These are phyloP conservation scores for Microplitis demolitor DNA, from an alignment of 1,140 invertebrate species.

Conservation along the genomic window DNA sequence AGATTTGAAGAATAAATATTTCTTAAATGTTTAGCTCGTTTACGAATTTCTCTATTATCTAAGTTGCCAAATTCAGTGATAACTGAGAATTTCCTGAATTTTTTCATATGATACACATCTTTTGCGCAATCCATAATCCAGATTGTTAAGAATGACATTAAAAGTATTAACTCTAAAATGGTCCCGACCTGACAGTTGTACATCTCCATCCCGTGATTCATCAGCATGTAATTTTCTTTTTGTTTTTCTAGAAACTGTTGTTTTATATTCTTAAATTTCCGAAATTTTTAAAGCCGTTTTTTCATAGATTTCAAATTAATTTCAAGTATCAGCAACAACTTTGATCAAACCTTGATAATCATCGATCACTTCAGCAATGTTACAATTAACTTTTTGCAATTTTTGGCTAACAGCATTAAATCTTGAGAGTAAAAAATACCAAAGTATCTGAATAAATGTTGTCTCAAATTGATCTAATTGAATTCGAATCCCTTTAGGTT, in stretches of 20 bases:
- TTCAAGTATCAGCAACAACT: background rate
- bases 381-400: conserved; percentile 16
- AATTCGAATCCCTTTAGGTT: conserved; percentile 23
- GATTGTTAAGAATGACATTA: background rate
- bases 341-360: conserved; percentile 1
- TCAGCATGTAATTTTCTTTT: conserved; percentile 3
- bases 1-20: background rate
- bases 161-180: background rate
- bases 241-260: conserved; percentile 3
- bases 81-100: background rate
- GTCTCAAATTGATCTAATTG: conserved; percentile 24
- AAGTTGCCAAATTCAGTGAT: background rate
- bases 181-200: background rate
- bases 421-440: conserved; percentile 7
- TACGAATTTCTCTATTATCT: background rate
- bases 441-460: conserved; percentile 25
- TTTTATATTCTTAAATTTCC: background rate
- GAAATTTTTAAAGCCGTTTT: conserved; percentile 6
- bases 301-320: conserved; percentile 24
- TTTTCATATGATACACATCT: background rate
- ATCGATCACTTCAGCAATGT: background rate
- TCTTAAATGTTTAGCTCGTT: conserved; percentile 1
- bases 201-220: conserved; percentile 4
- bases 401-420: conserved; percentile 16
- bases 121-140: background rate